phyloP scores from a whole-genome alignment of 2,888 invertebrate species.

The Octonoba sinensis region DNA sequence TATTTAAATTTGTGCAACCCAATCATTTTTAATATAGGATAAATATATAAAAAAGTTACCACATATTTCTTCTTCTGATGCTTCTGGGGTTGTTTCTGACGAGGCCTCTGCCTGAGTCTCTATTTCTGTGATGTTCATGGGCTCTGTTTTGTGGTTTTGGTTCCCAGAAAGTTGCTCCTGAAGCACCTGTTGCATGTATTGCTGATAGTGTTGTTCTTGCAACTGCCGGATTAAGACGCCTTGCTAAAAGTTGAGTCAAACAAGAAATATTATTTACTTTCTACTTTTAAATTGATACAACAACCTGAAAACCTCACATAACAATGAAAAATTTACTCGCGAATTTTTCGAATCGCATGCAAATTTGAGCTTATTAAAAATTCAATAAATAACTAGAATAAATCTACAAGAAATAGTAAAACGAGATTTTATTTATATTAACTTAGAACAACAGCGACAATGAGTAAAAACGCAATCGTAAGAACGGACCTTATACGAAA shows the following conservation, averaged over 20 bases:
- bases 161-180: slow-evolving; percentile 46
- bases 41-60: background rate
- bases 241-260: slow-evolving; percentile 76
- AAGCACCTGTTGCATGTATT: slow-evolving; percentile 94
- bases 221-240: slow-evolving; percentile 91
- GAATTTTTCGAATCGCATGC: too few relatives aligned
- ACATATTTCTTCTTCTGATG: slow-evolving; percentile 36
- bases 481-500: too few relatives aligned
- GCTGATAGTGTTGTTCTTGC: slow-evolving; percentile 98
- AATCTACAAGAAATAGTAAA: too few relatives aligned
- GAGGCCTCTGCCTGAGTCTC: slow-evolving; percentile 11
- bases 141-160: background rate
- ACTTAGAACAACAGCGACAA: too few relatives aligned
- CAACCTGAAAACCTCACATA: background rate
- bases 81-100: slow-evolving; percentile 43
- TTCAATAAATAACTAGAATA: too few relatives aligned
- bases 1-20: too few relatives aligned
- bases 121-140: background rate
- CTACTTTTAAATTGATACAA: background rate
- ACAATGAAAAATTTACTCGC: background rate
- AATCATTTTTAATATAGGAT: too few relatives aligned
- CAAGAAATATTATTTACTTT: background rate
- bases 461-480: too few relatives aligned
- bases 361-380: too few relatives aligned
- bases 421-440: too few relatives aligned